Evolutionary conservation across 2,797 vertebrate species (phyloP).

Genomic region (Carcharodon carcharias): DNA sequence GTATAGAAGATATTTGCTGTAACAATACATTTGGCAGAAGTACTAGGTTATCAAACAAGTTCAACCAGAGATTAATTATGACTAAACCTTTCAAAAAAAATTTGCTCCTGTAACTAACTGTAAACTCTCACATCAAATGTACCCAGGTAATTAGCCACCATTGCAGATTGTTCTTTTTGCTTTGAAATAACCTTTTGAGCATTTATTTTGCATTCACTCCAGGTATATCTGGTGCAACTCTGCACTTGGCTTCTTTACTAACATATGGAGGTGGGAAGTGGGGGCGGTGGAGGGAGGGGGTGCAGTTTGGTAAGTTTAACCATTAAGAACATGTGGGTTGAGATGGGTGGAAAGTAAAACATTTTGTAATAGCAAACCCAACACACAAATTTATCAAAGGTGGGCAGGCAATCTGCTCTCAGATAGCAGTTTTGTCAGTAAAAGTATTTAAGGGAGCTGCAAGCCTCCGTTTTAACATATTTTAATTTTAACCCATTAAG

Average conservation of each 20-base stretch:
- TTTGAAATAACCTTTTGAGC: background rate
- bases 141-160: background rate
- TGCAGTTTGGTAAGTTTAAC: background rate
- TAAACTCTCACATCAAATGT: background rate
- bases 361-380: background rate
- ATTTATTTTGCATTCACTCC: background rate
- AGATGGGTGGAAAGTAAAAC: background rate
- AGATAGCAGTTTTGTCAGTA: background rate
- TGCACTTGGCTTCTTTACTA: background rate
- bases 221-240: background rate
- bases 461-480: background rate
- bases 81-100: background rate
- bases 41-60: background rate
- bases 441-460: background rate
- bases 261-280: background rate
- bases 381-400: background rate
- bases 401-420: background rate
- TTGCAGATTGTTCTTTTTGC: background rate
- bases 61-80: background rate
- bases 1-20: background rate
- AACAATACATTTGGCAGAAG: conserved; percentile 15
- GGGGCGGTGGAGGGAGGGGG: too few species aligned
- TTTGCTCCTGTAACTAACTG: background rate
- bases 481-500: background rate
- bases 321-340: background rate